These are phyloP conservation scores for Napeogenes inachia DNA, from an alignment of 2,888 invertebrate genomes.

Conservation along the genomic window DNA sequence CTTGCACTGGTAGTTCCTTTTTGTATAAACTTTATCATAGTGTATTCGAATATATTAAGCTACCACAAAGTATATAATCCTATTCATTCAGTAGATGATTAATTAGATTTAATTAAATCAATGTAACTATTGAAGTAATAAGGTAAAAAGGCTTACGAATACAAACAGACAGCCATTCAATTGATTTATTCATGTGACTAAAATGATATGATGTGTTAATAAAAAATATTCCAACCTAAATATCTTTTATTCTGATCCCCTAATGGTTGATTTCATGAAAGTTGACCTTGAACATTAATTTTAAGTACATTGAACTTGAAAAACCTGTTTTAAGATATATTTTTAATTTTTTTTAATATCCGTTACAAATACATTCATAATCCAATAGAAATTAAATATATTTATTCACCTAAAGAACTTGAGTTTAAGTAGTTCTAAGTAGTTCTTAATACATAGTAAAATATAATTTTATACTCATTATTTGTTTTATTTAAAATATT, in stretches of 20 bases:
- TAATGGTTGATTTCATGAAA: background rate
- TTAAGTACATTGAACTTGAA: too few species aligned
- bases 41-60: conserved; percentile 39
- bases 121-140: conserved; percentile 23
- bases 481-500: too few species aligned
- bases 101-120: conserved; percentile 20
- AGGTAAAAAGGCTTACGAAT: conserved; percentile 15
- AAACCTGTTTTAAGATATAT: too few species aligned
- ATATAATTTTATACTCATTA: too few species aligned
- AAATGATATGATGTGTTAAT: conserved; percentile 69
- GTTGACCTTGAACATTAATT: too few species aligned
- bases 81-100: conserved; percentile 31
- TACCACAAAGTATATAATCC: conserved; percentile 27
- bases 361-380: too few species aligned
- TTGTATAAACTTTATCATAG: conserved; percentile 53
- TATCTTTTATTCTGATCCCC: conserved; percentile 36
- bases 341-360: too few species aligned
- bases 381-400: too few species aligned
- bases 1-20: conserved; percentile 72
- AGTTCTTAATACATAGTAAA: too few species aligned
- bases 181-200: conserved; percentile 37
- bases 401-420: too few species aligned
- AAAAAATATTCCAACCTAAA: conserved; percentile 64
- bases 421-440: too few species aligned
- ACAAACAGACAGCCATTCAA: conserved; percentile 33